Conservation (phyloP, 1,140 invertebrate species). For the Drosophila sp. region DNA sequence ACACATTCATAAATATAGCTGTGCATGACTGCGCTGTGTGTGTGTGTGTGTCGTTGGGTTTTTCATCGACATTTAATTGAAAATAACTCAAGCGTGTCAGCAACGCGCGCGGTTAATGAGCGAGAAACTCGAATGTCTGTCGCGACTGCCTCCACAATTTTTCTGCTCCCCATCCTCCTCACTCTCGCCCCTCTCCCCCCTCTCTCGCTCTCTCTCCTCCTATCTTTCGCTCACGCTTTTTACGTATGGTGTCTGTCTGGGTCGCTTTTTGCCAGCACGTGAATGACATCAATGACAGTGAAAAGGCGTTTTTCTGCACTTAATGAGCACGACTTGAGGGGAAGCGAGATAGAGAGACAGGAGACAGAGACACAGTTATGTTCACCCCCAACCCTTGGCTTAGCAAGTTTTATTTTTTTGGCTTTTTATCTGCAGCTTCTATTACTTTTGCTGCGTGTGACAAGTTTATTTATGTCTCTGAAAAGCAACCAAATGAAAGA, state of each 20-base stretch:
- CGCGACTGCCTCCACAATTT: constrained; percentile 50
- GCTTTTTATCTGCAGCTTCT: constrained; percentile 60
- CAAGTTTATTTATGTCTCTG: constrained; percentile 82
- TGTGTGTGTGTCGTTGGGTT: constrained; percentile 60
- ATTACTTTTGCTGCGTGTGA: constrained; percentile 56
- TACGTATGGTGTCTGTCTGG: constrained; percentile 36
- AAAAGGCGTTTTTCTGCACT: constrained; percentile 79
- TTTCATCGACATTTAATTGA: constrained; percentile 83
- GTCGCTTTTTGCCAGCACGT: constrained; percentile 59
- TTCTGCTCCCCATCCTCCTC: constrained; percentile 6
- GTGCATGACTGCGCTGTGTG: constrained; percentile 17
- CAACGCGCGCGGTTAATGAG: constrained; percentile 81
- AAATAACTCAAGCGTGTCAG: constrained; percentile 83
- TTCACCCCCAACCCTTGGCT: constrained; percentile 11
- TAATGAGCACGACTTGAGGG: constrained; percentile 58
- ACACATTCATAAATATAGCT: constrained; percentile 16
- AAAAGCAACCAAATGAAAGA: constrained; percentile 55
- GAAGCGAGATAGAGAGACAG: constrained; percentile 2
- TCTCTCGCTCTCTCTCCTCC: constrained; percentile 16
- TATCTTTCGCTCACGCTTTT: constrained; percentile 25
- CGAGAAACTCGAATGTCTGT: constrained; percentile 81
- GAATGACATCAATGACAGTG: constrained; percentile 80
- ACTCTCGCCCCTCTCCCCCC: not conserved
- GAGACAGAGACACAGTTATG: constrained; percentile 14
- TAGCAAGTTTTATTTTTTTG: constrained; percentile 47